Evolutionary conservation across 2,113 vertebrate species (phyloP).

Genomic region (Apteryx owenii): DNA sequence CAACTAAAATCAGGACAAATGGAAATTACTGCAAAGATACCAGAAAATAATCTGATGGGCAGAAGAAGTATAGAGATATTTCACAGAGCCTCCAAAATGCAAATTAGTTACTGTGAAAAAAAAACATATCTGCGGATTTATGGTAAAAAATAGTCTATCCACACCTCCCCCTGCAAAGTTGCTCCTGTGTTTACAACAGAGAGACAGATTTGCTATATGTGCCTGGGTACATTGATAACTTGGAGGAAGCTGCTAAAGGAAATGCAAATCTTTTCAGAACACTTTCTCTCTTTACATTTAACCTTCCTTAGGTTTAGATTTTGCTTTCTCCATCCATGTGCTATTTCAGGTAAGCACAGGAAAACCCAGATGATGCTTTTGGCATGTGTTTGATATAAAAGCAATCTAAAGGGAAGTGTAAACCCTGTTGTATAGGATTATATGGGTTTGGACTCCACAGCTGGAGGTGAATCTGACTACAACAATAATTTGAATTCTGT

Average conservation of each 20-base stretch:
- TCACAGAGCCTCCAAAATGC: background rate
- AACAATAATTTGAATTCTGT: background rate
- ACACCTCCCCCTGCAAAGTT: background rate
- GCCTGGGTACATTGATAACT: background rate
- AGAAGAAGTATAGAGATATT: background rate
- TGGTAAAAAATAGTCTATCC: too few species aligned
- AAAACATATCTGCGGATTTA: background rate
- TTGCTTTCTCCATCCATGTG: background rate
- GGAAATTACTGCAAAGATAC: background rate
- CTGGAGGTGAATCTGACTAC: background rate
- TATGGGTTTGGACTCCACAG: background rate
- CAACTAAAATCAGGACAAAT: background rate
- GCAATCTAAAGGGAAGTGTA: background rate
- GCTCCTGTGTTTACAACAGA: background rate
- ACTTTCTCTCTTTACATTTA: background rate
- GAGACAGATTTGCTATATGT: rapidly evolving
- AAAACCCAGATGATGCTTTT: background rate
- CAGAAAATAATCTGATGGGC: background rate
- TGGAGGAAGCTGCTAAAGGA: background rate
- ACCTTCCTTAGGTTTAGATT: background rate
- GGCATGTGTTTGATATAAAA: background rate
- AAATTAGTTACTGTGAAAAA: background rate
- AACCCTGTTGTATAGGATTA: background rate
- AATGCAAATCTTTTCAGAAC: background rate
- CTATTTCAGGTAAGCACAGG: background rate